phyloP scores from a whole-genome alignment of 2,797 vertebrate genomes.

The Pantherophis vulpinus region DNA sequence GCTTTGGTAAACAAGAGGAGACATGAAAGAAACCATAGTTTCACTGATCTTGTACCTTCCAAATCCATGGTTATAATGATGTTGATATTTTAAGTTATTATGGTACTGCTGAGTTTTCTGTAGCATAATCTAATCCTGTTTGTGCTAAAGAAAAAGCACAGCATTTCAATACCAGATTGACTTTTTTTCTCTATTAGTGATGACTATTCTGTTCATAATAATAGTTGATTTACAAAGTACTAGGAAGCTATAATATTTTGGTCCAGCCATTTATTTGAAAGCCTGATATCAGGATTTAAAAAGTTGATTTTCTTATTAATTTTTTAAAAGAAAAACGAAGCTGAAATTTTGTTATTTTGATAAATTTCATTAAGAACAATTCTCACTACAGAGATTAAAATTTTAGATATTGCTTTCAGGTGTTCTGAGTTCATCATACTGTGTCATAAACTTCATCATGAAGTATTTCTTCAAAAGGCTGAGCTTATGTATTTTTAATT shows the following conservation, averaged over 20 bases:
- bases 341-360: not conserved
- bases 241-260: not conserved
- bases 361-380: not conserved
- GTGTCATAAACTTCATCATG: not conserved
- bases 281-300: not conserved
- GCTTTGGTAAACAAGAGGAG: not conserved
- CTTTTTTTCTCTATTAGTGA: not conserved
- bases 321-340: not conserved
- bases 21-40: not conserved
- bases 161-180: not conserved
- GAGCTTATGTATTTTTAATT: not conserved
- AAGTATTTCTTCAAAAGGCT: not conserved
- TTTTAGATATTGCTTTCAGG: not conserved
- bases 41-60: not conserved
- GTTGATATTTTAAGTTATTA: not conserved
- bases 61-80: not conserved
- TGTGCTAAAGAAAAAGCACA: not conserved
- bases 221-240: not conserved
- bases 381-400: not conserved
- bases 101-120: not conserved
- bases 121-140: not conserved
- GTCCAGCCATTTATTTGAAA: not conserved
- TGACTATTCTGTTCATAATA: not conserved
- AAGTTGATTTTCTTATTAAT: not conserved
- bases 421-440: not conserved